Conservation (phyloP, 2,888 invertebrate genomes). For the Panopea generosa region DNA sequence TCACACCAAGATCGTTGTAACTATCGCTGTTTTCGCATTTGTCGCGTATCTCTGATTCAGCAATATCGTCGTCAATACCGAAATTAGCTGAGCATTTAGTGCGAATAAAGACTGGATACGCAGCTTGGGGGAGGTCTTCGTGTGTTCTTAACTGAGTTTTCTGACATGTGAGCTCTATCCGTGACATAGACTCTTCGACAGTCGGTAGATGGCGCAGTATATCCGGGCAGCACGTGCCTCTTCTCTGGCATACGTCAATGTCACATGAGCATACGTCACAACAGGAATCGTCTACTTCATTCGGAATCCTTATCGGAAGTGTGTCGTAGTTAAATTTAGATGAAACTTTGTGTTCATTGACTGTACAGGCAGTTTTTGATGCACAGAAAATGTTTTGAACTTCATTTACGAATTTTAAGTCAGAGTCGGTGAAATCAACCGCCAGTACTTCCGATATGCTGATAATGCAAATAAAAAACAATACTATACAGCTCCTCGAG, state of each 20-base stretch:
- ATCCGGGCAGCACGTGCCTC: constrained; percentile 18
- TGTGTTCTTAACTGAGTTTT: too few relatives aligned
- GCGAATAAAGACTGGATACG: too few relatives aligned
- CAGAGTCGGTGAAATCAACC: neutral
- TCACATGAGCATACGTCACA: constrained; percentile 20
- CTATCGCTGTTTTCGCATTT: neutral
- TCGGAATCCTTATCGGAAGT: neutral
- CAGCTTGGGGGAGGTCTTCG: too few relatives aligned
- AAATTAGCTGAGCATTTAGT: neutral
- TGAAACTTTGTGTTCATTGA: neutral
- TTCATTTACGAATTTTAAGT: neutral
- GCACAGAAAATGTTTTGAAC: neutral
- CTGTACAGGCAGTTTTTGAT: neutral
- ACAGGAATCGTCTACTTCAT: neutral
- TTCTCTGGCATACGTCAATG: neutral
- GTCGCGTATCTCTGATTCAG: neutral
- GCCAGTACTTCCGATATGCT: too few relatives aligned
- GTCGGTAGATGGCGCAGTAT: neutral
- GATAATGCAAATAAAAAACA: too few relatives aligned
- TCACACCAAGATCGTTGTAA: neutral
- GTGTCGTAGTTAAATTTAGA: neutral
- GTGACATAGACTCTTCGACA: too few relatives aligned
- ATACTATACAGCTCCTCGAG: too few relatives aligned
- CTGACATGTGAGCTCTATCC: too few relatives aligned
- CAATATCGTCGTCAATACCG: neutral